A percentile compares a stretch with the other conserved stretches of the same genome.
phyloP scores from a whole-genome alignment of 2,888 invertebrate genomes.

The Amphipyra berbera region DNA sequence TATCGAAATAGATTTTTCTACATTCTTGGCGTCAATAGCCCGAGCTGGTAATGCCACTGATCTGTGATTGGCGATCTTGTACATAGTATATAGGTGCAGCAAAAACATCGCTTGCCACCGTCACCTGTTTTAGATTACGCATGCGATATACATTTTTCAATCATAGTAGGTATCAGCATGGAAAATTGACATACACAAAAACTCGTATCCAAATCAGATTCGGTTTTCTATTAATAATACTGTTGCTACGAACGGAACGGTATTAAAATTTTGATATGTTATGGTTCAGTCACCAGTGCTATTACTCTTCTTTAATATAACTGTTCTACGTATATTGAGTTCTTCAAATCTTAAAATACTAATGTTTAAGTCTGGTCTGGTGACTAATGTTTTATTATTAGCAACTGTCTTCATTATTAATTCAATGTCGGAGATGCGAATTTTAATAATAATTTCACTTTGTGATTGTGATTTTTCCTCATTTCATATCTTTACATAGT shows the following conservation, averaged over 20 bases:
- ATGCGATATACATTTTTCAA: slow-evolving; percentile 3
- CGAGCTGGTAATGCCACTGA: no score
- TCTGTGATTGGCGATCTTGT: no score
- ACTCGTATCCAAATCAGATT: background rate
- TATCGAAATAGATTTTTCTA: no score
- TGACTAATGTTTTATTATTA: background rate
- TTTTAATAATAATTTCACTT: background rate
- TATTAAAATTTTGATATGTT: background rate
- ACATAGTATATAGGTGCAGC: no score
- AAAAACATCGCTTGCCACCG: no score
- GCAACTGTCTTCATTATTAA: background rate
- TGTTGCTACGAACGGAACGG: background rate
- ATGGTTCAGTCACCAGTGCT: background rate
- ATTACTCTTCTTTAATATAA: no score
- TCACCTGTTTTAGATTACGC: background rate
- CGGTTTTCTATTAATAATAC: background rate
- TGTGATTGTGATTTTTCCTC: background rate
- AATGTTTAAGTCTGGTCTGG: background rate
- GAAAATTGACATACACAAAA: slow-evolving; percentile 1
- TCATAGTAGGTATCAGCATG: slow-evolving; percentile 5
- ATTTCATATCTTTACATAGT: background rate
- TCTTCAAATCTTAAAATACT: background rate
- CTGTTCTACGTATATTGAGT: background rate
- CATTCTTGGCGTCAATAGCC: no score
- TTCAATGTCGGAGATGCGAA: slow-evolving; percentile 3